A percentile compares a stretch with the other conserved stretches of the same genome.
These are phyloP conservation scores for Druceiella hillmani DNA, from an alignment of 2,888 invertebrate species.

Conservation along the genomic window DNA sequence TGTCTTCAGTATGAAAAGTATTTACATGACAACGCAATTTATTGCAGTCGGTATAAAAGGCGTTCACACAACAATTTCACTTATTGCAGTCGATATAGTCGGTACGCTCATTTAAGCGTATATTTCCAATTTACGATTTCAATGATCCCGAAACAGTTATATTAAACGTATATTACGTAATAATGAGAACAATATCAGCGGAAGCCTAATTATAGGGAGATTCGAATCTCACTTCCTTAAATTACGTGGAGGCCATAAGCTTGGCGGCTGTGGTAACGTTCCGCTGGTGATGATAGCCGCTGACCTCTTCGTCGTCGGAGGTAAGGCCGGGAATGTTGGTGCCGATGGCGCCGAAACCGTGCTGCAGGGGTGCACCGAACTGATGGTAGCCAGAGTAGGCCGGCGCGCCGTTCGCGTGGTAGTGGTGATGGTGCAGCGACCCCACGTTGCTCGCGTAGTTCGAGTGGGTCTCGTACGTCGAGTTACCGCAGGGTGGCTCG, in stretches of 20 bases:
- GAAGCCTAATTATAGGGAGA: too few species aligned
- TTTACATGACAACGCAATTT: too few species aligned
- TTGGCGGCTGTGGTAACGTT: constrained; percentile 81
- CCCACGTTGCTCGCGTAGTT: constrained; percentile 28
- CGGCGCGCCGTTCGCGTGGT: constrained; percentile 49
- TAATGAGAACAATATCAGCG: too few species aligned
- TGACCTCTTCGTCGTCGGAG: constrained; percentile 53
- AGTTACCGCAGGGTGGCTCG: constrained; percentile 36
- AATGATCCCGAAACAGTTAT: too few species aligned
- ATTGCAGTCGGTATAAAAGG: too few species aligned
- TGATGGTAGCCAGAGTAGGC: constrained; percentile 11
- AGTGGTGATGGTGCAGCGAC: constrained; percentile 46
- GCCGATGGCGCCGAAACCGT: constrained; percentile 32
- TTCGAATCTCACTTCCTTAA: too few species aligned
- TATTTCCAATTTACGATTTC: too few species aligned
- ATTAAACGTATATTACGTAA: too few species aligned
- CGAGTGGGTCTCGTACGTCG: constrained; percentile 31
- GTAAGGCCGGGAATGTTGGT: constrained; percentile 28
- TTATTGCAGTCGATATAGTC: too few species aligned
- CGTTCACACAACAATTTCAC: too few species aligned
- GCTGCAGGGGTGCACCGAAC: constrained; percentile 29
- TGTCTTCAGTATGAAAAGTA: too few species aligned
- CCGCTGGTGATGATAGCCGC: constrained; percentile 78
- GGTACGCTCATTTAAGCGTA: too few species aligned
- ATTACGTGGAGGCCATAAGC: constrained; percentile 76